Base-by-base conservation (phyloP, 2,888 invertebrate genomes). In the Philopedon plagiatum region DNA sequence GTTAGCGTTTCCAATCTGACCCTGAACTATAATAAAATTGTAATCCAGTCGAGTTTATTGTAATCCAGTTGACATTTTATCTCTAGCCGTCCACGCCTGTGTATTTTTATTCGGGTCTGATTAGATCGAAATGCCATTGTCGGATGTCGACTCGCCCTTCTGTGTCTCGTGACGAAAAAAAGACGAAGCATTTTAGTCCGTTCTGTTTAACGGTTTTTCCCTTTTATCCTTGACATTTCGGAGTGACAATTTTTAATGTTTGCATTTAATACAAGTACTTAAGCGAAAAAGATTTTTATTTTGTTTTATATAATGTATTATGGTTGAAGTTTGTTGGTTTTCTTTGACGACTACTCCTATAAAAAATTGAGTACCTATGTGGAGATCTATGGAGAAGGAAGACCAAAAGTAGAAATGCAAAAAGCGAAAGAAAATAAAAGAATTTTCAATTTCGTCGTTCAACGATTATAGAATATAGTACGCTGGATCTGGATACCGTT, bases 1-100 rank as follows among this genome's bases (percentile, higher is more conserved):
- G 46, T 1, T 7, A 46, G 9, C 19, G 29, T 56, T 23, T 44
- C 39, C 63, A 70, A 70, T 70, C 70, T 63, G 63, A 70, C 70
- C 70, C 71, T 64, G 71, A 60, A 65, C 64, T 65, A 60, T 65
- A 65, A 71, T 71, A 71, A 71, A 71, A 64, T 71, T 65, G 65
- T 71, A 71, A 71, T 71, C 71, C 71, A 41, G 65, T 65, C 71
- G 58, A 71, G 64, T 65, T 65, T 65, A 71, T 71, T 71, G 71
- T 73, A 73, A 73, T 73, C 73, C 73, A 64, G 58, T 73, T 64
- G 68, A 73, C 73, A 57, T 73, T 71, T 73, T 73, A 73, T 73
- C 73, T 73, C 29, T 19, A 37, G 58, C 57, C 63, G 73, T 73
- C 73, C 73, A 73, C 68, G 73, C 73, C 73, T 68, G 73, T 73